Base-by-base conservation (phyloP, 2,113 vertebrate species). In the Myxocyprinus asiaticus region DNA sequence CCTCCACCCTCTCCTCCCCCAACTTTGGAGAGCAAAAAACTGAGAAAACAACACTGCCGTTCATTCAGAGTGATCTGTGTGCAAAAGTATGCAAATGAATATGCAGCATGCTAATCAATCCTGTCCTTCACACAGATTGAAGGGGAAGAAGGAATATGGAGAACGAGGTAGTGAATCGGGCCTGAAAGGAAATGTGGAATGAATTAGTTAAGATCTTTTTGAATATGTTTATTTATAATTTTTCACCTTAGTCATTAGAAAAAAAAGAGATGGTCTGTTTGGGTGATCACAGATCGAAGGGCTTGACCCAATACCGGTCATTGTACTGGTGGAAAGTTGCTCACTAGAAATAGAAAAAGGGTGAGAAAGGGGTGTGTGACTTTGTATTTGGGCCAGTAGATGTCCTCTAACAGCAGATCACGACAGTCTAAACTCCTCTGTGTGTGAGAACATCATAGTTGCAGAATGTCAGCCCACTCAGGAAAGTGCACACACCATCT, bases 21-120 rank as follows among this genome's bases (percentile, higher is more conserved):
- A 86, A 72, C 67, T 82, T 76, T 83, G 73, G 69, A 68, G 66
- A 80, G 76, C 68, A 55, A 79, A 64, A 79, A 83, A 68, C 9
- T 55, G 62, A 77, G 58, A 80, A 76, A 67, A 74, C 67, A 77
- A 48, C 58, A 81, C 73, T 82, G 80, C 85, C 78, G 79, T 87
- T 86, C 72, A 75, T 85, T 86, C 85, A 84, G 82, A 85, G 82
- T 85, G 84, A 88, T 87, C 83, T 87, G 83, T 84, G 84, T 87
- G 89, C 87, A 88, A 91, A 93, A 92, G 88, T 91, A 92, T 92
- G 90, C 87, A 91, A 92, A 93, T 93, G 80, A 91, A 89, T 86
- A 85, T 77, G 63, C 83, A 85, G 88, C 88, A 87, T 87, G 83
- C 86, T 88, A 92, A 91, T 90, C 90, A 92, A 90, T 92, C 86